phyloP scores from a whole-genome alignment of 2,113 vertebrate species.

The Psephotus haematonotus region DNA sequence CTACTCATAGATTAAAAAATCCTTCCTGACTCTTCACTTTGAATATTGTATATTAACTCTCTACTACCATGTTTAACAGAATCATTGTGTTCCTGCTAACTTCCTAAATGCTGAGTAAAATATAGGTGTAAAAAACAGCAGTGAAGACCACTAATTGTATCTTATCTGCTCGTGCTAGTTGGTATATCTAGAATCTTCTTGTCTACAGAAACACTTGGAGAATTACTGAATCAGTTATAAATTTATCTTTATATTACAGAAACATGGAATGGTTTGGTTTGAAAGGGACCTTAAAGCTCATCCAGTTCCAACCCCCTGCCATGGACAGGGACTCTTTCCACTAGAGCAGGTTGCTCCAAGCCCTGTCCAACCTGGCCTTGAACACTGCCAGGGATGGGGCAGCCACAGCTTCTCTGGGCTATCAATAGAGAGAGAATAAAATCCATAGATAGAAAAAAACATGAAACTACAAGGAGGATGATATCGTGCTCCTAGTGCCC shows the following conservation, averaged over 20 bases:
- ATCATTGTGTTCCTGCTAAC: neutral
- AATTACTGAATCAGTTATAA: neutral
- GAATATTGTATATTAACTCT: neutral
- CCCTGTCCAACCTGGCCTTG: neutral
- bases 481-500: neutral
- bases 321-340: neutral
- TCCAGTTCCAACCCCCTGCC: neutral
- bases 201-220: neutral
- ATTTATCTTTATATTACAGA: neutral
- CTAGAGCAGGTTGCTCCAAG: neutral
- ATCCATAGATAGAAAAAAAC: neutral
- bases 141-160: neutral
- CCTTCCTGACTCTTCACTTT: neutral
- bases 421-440: neutral
- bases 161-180: neutral
- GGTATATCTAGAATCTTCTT: neutral
- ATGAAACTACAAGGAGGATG: neutral
- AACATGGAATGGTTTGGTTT: neutral
- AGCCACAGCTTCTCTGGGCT: neutral
- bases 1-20: neutral
- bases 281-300: neutral
- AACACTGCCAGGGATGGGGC: neutral
- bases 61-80: neutral
- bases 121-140: neutral
- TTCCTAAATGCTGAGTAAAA: neutral